Evolutionary conservation across 2,113 vertebrate genomes (phyloP).

Genomic region (Dryoscopus gambensis): DNA sequence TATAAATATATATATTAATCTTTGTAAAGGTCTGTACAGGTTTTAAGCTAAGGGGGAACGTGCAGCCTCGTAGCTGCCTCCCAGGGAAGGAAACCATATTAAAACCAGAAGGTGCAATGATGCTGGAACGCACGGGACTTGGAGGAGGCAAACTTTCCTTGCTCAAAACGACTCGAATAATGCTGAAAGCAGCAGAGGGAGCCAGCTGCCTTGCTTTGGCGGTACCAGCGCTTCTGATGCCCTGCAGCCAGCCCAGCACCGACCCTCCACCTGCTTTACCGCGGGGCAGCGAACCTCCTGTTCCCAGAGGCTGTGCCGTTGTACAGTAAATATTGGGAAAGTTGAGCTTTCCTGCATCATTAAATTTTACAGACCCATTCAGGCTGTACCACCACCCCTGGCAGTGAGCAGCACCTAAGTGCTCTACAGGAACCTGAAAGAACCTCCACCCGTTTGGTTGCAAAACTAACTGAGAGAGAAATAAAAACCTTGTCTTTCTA

Average conservation of each 20-base stretch:
- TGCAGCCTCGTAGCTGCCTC: not conserved
- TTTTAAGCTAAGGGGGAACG: not conserved
- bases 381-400: not conserved
- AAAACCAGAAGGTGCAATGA: not conserved
- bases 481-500: not conserved
- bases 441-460: not conserved
- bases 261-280: not conserved
- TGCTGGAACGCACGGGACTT: not conserved
- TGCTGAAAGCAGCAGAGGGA: constrained; percentile 41
- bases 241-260: not conserved
- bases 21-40: not conserved
- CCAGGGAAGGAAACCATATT: not conserved
- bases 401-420: not conserved
- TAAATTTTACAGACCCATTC: not conserved
- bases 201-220: constrained; percentile 9
- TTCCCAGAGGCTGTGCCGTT: accelerated
- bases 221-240: not conserved
- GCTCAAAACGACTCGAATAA: not conserved
- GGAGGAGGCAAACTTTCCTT: not conserved
- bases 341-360: not conserved
- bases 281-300: accelerated
- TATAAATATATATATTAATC: not conserved
- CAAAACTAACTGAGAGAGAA: not conserved
- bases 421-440: not conserved
- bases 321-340: not conserved